Conservation (phyloP, 2,797 vertebrate genomes). For the Apogon hyalosoma region DNA sequence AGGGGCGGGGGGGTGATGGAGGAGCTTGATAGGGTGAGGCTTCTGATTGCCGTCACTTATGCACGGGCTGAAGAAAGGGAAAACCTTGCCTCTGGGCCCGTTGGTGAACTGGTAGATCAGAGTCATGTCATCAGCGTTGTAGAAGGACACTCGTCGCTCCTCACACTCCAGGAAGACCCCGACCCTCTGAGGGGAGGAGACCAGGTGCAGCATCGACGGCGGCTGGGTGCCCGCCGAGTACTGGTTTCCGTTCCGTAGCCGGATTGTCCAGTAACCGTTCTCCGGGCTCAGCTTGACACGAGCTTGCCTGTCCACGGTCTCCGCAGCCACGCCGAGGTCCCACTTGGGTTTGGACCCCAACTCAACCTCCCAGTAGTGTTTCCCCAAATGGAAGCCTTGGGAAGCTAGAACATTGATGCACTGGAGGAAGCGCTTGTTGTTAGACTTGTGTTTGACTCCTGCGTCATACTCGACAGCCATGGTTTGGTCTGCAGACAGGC, state of each 20-base stretch:
- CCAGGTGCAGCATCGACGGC: conserved; percentile 81
- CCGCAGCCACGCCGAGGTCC: conserved; percentile 89
- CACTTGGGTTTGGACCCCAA: conserved; percentile 89
- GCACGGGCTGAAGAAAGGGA: conserved; percentile 92
- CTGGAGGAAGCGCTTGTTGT: conserved; percentile 84
- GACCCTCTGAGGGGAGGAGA: conserved; percentile 61
- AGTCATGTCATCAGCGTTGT: conserved; percentile 84
- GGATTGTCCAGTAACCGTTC: conserved; percentile 89
- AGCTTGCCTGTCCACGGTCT: conserved; percentile 78
- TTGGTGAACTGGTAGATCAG: conserved; percentile 85
- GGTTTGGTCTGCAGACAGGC: conserved; percentile 85
- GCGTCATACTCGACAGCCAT: conserved; percentile 78
- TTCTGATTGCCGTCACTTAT: conserved; percentile 78
- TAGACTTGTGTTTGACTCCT: conserved; percentile 45
- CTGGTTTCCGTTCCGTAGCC: conserved; percentile 80
- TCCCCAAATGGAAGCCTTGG: conserved; percentile 82
- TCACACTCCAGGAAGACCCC: conserved; percentile 88
- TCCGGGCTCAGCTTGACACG: conserved; percentile 87
- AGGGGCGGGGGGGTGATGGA: conserved; percentile 75
- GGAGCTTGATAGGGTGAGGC: conserved; percentile 83
- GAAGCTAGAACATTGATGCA: conserved; percentile 86
- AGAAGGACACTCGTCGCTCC: conserved; percentile 85
- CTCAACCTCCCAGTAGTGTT: conserved; percentile 91
- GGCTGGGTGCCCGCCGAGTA: conserved; percentile 87
- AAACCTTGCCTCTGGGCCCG: conserved; percentile 78